phyloP scores from a whole-genome alignment of 2,888 invertebrate species.

The Terebella lapidaria region DNA sequence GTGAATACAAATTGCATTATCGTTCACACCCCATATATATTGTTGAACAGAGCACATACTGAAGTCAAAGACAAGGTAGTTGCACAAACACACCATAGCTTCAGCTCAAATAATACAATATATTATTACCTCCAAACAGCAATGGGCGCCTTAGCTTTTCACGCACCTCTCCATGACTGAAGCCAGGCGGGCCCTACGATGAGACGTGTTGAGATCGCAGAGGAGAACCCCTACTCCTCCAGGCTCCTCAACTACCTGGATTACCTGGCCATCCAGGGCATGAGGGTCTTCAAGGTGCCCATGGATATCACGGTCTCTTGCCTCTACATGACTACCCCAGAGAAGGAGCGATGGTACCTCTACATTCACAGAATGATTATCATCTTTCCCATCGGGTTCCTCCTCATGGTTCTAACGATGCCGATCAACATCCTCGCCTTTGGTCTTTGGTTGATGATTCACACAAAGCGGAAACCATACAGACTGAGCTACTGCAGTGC shows the following conservation, averaged over 20 bases:
- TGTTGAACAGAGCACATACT: too few relatives aligned
- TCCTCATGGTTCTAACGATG: not conserved
- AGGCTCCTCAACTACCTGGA: not conserved
- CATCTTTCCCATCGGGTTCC: not conserved
- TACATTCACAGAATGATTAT: not conserved
- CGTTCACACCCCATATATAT: too few relatives aligned
- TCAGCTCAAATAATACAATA: too few relatives aligned
- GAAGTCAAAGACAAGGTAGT: too few relatives aligned
- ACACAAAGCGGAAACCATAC: constrained; percentile 5
- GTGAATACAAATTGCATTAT: too few relatives aligned
- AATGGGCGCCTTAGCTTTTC: too few relatives aligned
- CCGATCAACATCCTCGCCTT: constrained; percentile 3
- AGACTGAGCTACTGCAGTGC: not conserved
- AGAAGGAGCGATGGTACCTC: not conserved
- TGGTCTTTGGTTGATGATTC: constrained; percentile 6
- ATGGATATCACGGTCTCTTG: not conserved
- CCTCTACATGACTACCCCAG: not conserved
- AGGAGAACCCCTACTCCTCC: not conserved
- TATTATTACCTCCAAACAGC: too few relatives aligned
- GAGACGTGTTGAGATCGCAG: too few relatives aligned
- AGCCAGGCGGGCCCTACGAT: too few relatives aligned
- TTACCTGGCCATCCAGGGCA: not conserved
- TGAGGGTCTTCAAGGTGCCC: not conserved
- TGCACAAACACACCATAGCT: too few relatives aligned
- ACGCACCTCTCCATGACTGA: too few relatives aligned